Evolutionary conservation across 2,888 invertebrate species (phyloP).

Genomic region (Ophion slaviceki): DNA sequence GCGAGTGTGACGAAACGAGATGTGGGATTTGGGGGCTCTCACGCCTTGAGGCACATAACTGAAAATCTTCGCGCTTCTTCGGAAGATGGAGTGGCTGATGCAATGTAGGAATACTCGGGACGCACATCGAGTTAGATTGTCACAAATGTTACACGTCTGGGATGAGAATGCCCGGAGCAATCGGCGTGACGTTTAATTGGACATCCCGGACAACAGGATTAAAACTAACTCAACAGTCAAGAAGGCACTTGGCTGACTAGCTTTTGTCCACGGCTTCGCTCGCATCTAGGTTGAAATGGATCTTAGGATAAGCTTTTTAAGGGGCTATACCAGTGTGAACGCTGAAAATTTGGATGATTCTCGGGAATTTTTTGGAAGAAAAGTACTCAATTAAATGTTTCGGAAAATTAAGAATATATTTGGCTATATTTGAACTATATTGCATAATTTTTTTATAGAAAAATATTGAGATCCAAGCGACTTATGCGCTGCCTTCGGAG

Average conservation of each 20-base stretch:
- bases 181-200: neutral
- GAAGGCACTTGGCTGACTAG: neutral
- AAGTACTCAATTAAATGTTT: no score
- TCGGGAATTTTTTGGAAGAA: no score
- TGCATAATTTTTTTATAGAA: no score
- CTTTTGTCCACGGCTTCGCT: neutral
- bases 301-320: no score
- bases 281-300: no score
- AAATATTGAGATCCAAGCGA: no score
- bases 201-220: neutral
- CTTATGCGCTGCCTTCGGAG: no score
- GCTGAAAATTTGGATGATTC: no score
- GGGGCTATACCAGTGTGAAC: no score
- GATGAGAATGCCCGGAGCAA: neutral
- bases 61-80: neutral
- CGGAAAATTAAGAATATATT: no score
- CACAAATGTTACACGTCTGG: neutral
- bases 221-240: neutral
- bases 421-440: no score
- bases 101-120: neutral
- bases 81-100: neutral
- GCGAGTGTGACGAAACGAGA: neutral
- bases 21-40: neutral
- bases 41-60: no score
- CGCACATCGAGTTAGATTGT: neutral